Percentiles rank a stretch among this genome's conserved stretches.
Conservation (phyloP, 2,888 invertebrate genomes). For the Euphydryas editha region DNA sequence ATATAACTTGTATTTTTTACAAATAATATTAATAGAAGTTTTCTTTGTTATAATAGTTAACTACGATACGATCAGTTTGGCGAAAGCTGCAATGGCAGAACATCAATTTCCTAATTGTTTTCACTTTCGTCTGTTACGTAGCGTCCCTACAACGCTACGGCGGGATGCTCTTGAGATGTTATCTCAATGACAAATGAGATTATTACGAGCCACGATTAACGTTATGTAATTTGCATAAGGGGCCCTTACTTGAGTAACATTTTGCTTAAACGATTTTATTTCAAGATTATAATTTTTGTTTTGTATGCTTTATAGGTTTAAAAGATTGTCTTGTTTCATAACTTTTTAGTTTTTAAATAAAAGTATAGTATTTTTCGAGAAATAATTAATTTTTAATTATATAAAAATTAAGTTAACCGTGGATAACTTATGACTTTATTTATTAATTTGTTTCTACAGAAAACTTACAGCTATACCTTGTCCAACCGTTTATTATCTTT, state of each 20-base stretch:
- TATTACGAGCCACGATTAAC: constrained; percentile 65
- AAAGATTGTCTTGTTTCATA: not conserved
- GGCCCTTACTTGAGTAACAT: constrained; percentile 16
- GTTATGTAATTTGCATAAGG: constrained; percentile 67
- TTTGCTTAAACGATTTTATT: not conserved
- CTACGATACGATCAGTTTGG: constrained; percentile 50
- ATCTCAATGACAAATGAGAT: constrained; percentile 74
- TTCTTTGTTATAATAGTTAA: constrained; percentile 47
- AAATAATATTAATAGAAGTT: constrained; percentile 20
- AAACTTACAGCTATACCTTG: too few relatives aligned
- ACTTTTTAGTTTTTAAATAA: not conserved
- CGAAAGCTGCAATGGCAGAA: constrained; percentile 64
- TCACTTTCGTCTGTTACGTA: constrained; percentile 72
- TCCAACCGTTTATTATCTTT: too few relatives aligned
- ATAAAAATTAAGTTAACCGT: too few relatives aligned
- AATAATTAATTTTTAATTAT: too few relatives aligned
- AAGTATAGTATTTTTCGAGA: too few relatives aligned
- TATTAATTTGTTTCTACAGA: too few relatives aligned
- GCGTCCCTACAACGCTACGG: constrained; percentile 55
- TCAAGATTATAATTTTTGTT: not conserved
- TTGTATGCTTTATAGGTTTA: not conserved
- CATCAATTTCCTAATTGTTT: constrained; percentile 72
- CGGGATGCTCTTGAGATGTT: constrained; percentile 59
- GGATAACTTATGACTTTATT: too few relatives aligned
- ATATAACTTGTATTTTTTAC: constrained; percentile 15